Evolutionary conservation across 2,113 vertebrate genomes (phyloP).

Genomic region (Probosciger aterrimus): DNA sequence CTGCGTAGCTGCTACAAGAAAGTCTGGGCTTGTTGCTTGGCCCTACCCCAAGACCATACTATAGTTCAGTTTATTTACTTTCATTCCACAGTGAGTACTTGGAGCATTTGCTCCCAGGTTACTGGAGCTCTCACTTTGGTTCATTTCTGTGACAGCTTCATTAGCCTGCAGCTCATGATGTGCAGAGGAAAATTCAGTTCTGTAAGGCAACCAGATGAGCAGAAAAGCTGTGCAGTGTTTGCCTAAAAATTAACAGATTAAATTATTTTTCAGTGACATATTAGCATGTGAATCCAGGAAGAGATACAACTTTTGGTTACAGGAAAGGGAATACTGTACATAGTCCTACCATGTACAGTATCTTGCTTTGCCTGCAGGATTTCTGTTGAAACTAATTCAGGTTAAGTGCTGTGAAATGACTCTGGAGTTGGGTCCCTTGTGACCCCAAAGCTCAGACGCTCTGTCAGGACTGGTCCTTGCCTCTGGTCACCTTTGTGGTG

Average conservation of each 20-base stretch:
- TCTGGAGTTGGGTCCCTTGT: background rate
- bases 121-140: background rate
- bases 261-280: background rate
- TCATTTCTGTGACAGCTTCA: background rate
- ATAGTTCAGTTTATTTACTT: background rate
- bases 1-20: background rate
- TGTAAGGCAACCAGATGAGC: background rate
- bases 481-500: rapidly evolving
- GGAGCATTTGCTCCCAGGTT: background rate
- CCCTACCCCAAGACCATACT: background rate
- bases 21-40: background rate
- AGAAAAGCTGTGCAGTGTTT: background rate
- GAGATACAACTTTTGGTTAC: background rate
- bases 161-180: background rate
- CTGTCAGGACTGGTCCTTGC: background rate
- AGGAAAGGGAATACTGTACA: background rate
- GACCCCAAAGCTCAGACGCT: background rate
- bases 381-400: background rate
- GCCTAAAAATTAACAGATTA: background rate
- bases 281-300: background rate
- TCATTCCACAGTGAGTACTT: background rate
- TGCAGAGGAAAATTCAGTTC: background rate
- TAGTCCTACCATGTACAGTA: background rate
- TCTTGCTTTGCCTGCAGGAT: background rate
- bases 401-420: background rate